phyloP scores from a whole-genome alignment of 2,797 vertebrate species.

The Clarias fuscus region DNA sequence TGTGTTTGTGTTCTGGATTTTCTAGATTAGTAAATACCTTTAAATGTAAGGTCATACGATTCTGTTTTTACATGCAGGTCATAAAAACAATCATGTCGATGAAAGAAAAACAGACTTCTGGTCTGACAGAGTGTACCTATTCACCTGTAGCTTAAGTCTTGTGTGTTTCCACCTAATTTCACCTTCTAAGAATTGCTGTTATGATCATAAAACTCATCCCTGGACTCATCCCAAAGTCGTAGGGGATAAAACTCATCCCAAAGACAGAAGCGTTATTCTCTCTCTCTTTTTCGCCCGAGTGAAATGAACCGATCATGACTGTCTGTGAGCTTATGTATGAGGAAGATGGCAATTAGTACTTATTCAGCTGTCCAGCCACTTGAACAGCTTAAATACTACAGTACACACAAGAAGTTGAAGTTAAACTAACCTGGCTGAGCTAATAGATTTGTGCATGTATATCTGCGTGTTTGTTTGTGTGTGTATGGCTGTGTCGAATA shows the following conservation, averaged over 20 bases:
- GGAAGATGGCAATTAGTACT: background rate
- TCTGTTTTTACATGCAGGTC: background rate
- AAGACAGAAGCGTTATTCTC: background rate
- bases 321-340: background rate
- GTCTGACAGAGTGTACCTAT: background rate
- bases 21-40: background rate
- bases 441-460: background rate
- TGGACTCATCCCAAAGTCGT: background rate
- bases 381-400: background rate
- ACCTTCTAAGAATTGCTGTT: background rate
- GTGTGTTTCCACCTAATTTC: background rate
- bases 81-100: background rate
- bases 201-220: background rate
- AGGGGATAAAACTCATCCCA: background rate
- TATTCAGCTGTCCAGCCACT: background rate
- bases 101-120: no score
- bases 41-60: background rate
- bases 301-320: background rate
- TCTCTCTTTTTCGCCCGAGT: background rate
- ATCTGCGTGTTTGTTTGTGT: background rate
- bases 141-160: background rate
- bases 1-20: no score
- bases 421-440: background rate
- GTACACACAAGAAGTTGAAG: background rate
- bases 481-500: background rate